Conservation (phyloP, 2,113 vertebrate genomes). For the Crotalus horridus region DNA sequence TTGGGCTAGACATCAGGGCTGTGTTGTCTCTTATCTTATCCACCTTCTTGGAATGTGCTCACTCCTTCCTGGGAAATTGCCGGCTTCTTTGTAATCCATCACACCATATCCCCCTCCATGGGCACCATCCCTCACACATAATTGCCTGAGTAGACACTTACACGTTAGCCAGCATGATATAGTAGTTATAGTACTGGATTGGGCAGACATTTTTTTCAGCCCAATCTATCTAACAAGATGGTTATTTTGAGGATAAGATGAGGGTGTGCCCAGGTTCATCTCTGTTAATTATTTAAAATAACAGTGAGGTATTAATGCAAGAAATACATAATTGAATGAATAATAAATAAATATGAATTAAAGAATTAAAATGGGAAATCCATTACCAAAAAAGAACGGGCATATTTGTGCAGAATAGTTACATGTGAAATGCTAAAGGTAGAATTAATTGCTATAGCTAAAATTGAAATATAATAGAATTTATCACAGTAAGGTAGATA, state of each 20-base stretch:
- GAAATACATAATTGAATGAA: background rate
- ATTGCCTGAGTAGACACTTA: background rate
- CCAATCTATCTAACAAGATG: background rate
- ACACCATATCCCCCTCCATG: background rate
- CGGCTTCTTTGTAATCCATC: background rate
- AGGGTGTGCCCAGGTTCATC: background rate
- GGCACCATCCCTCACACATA: background rate
- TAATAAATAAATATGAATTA: background rate
- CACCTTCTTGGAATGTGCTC: background rate
- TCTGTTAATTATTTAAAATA: background rate
- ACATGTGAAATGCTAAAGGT: background rate
- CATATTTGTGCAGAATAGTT: background rate
- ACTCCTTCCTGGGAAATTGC: background rate
- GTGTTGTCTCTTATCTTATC: background rate
- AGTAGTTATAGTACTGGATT: background rate
- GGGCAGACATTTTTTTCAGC: background rate
- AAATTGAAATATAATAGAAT: background rate
- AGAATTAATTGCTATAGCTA: background rate
- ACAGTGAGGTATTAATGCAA: background rate
- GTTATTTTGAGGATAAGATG: background rate
- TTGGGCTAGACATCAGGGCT: background rate
- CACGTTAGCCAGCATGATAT: background rate
- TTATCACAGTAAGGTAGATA: background rate
- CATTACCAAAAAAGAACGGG: background rate
- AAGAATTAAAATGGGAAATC: background rate